Percentiles rank a stretch among this genome's conserved stretches.
phyloP scores from a whole-genome alignment of 1,140 invertebrate species.

The Zaprionus ornatus region DNA sequence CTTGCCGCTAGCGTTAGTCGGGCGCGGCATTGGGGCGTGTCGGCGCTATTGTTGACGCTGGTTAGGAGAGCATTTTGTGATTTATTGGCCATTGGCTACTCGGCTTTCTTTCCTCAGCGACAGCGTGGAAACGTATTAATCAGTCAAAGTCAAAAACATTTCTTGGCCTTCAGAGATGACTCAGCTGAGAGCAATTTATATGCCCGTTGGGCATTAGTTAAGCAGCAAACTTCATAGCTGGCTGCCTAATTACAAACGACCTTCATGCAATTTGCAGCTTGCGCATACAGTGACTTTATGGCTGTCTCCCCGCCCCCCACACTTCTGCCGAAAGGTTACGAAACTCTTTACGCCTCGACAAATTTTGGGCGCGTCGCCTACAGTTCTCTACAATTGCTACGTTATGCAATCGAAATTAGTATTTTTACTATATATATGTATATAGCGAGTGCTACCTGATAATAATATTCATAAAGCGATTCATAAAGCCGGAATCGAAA shows the following conservation, averaged over 20 bases:
- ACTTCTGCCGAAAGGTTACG: constrained; percentile 30
- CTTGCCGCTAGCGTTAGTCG: constrained; percentile 41
- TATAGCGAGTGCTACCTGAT: constrained; percentile 1
- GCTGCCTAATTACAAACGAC: constrained; percentile 54
- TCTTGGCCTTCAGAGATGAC: constrained; percentile 31
- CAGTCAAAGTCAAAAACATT: constrained; percentile 35
- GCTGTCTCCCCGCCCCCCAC: not conserved
- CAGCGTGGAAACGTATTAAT: constrained; percentile 6
- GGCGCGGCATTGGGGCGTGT: constrained; percentile 41
- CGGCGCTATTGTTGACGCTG: not conserved
- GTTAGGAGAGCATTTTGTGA: constrained; percentile 16
- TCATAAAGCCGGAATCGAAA: constrained; percentile 20
- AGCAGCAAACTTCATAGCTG: constrained; percentile 40
- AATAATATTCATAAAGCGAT: constrained; percentile 40
- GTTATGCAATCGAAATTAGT: constrained; percentile 38
- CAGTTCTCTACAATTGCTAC: constrained; percentile 17
- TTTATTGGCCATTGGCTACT: constrained; percentile 19
- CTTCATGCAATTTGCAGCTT: constrained; percentile 48
- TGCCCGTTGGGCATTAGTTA: constrained; percentile 29
- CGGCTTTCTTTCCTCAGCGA: constrained; percentile 14
- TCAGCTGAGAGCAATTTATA: constrained; percentile 29
- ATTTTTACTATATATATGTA: constrained; percentile 10
- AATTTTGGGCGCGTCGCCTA: constrained; percentile 63
- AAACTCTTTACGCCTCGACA: constrained; percentile 70
- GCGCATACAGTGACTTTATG: constrained; percentile 12